Evolutionary conservation across 2,113 vertebrate species (phyloP).

Genomic region (Gopherus flavomarginatus): DNA sequence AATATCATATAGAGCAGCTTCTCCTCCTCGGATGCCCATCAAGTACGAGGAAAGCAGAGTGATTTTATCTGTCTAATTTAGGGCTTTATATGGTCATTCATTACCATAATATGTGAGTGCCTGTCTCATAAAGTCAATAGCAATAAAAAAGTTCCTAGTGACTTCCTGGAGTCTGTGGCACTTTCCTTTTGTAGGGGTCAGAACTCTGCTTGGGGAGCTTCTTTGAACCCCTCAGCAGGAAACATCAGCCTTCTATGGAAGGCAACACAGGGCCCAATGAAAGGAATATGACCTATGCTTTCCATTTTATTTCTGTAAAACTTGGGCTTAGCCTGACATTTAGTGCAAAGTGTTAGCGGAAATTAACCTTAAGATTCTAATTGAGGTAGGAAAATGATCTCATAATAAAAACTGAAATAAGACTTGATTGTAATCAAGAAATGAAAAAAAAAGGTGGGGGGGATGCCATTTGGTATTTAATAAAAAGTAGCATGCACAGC

Average conservation of each 20-base stretch:
- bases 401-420: conserved; percentile 48
- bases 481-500: conserved; percentile 53
- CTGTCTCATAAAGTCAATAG: not conserved
- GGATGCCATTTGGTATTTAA: conserved; percentile 42
- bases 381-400: conserved; percentile 59
- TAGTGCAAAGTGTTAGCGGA: not conserved
- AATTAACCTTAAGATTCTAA: conserved; percentile 64
- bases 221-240: not conserved
- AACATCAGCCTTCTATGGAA: accelerated
- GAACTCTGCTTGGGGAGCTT: not conserved
- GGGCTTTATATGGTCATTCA: not conserved
- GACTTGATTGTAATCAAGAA: conserved; percentile 73
- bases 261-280: not conserved
- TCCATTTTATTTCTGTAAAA: not conserved
- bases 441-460: not conserved
- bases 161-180: not conserved
- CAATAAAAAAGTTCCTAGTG: not conserved
- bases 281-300: not conserved
- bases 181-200: not conserved
- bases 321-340: conserved; percentile 48
- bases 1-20: not conserved
- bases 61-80: not conserved
- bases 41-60: not conserved
- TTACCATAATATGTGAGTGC: accelerated
- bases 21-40: not conserved